These are phyloP conservation scores for Phragmatobia fuliginosa DNA, from an alignment of 2,888 invertebrate genomes.

Conservation along the genomic window DNA sequence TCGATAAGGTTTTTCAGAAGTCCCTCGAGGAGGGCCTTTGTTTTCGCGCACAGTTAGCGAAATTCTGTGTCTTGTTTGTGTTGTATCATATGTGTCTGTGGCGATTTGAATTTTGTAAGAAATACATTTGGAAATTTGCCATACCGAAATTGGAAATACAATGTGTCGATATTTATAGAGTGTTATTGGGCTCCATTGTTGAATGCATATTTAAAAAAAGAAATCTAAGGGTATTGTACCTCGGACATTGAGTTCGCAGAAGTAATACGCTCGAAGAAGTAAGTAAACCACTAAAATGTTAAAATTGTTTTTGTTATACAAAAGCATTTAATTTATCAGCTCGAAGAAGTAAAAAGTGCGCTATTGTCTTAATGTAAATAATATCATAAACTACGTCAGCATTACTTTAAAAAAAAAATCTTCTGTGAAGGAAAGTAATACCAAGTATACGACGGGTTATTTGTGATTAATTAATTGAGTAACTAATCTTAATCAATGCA, in stretches of 20 bases:
- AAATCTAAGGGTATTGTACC: too few relatives aligned
- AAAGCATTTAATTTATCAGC: not conserved
- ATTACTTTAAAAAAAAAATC: too few relatives aligned
- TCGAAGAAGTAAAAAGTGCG: not conserved
- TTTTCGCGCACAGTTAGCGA: conserved; percentile 44
- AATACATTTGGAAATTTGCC: not conserved
- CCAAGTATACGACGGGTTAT: too few relatives aligned
- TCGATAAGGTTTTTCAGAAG: conserved; percentile 49
- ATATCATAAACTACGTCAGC: too few relatives aligned
- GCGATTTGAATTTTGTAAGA: conserved; percentile 10
- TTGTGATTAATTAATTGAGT: not conserved
- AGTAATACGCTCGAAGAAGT: too few relatives aligned
- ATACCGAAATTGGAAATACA: not conserved
- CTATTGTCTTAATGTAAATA: too few relatives aligned
- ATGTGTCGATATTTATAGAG: not conserved
- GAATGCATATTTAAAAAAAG: too few relatives aligned
- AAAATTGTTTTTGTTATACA: not conserved
- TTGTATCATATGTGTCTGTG: conserved; percentile 10
- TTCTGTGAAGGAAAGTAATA: too few relatives aligned
- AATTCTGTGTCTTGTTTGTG: conserved; percentile 20
- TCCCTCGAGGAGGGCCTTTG: conserved; percentile 52
- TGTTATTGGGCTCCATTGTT: not conserved
- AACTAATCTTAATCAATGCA: not conserved
- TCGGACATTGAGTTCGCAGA: too few relatives aligned
- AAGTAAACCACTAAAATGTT: too few relatives aligned